phyloP scores from a whole-genome alignment of 2,113 vertebrate species.

The Aldabrachelys gigantea region DNA sequence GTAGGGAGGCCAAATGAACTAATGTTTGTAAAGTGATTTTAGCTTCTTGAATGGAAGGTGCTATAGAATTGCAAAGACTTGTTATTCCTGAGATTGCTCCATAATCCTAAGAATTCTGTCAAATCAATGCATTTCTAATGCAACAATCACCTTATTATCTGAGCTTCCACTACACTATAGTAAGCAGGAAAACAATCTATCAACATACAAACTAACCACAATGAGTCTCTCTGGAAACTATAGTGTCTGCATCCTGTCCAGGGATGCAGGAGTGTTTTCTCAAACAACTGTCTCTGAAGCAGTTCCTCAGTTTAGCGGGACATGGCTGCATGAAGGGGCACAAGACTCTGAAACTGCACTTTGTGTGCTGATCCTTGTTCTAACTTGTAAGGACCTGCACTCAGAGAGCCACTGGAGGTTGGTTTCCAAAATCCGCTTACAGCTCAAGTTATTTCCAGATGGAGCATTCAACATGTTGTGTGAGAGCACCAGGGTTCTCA shows the following conservation, averaged over 20 bases:
- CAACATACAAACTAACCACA: neutral
- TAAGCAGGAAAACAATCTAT: neutral
- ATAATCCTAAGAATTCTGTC: neutral
- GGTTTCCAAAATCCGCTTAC: neutral
- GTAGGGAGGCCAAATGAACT: neutral
- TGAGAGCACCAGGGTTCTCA: neutral
- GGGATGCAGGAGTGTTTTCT: rapidly evolving
- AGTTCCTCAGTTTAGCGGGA: neutral
- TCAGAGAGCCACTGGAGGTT: neutral
- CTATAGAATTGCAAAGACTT: neutral
- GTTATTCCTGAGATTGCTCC: neutral
- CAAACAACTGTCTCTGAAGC: neutral
- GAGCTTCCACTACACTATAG: neutral
- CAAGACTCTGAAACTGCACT: neutral
- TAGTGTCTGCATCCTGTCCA: rapidly evolving
- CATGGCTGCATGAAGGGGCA: neutral
- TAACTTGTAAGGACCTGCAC: neutral
- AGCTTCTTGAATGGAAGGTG: neutral
- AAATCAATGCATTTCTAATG: neutral
- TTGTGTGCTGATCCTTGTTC: neutral
- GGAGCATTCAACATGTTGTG: neutral
- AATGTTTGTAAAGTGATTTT: neutral
- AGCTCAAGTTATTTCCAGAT: neutral
- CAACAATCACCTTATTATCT: rapidly evolving
- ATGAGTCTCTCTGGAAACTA: neutral